phyloP scores from a whole-genome alignment of 1,140 invertebrate genomes.

The Drosophila kurseongensis region DNA sequence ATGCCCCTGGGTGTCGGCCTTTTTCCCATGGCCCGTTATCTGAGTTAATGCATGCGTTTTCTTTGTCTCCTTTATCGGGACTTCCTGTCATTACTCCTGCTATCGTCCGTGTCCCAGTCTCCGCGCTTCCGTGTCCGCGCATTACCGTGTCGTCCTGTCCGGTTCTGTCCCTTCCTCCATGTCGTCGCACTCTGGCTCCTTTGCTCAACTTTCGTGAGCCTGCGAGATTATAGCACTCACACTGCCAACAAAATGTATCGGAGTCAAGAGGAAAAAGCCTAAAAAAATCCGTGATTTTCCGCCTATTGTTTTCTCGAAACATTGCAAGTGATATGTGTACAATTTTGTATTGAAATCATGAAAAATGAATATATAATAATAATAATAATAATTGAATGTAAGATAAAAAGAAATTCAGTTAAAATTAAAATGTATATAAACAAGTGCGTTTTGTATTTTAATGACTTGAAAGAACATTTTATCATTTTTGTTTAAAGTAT shows the following conservation, averaged over 20 bases:
- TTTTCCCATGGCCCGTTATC: slow-evolving; percentile 53
- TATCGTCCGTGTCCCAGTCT: slow-evolving; percentile 53
- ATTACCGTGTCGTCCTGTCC: slow-evolving; percentile 55
- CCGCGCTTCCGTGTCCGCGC: slow-evolving; percentile 50
- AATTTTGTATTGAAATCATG: too few relatives aligned
- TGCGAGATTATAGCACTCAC: slow-evolving; percentile 52
- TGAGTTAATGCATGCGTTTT: slow-evolving; percentile 76
- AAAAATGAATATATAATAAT: too few relatives aligned
- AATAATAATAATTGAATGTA: too few relatives aligned
- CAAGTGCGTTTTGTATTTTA: too few relatives aligned
- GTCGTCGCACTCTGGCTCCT: slow-evolving; percentile 24
- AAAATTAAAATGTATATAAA: too few relatives aligned
- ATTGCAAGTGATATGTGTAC: too few relatives aligned
- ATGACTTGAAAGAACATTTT: too few relatives aligned
- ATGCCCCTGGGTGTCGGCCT: slow-evolving; percentile 7
- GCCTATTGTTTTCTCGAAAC: too few relatives aligned
- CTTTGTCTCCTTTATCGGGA: slow-evolving; percentile 67
- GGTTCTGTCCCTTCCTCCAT: slow-evolving; percentile 9
- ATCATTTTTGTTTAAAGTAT: neutral
- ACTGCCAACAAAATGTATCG: slow-evolving; percentile 14
- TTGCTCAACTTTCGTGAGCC: slow-evolving; percentile 19
- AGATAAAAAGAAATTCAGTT: too few relatives aligned
- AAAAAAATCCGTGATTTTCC: too few relatives aligned
- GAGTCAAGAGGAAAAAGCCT: neutral
- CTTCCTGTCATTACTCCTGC: slow-evolving; percentile 77